Evolutionary conservation across 2,888 invertebrate genomes (phyloP).

Genomic region (Pasiphila rectangulata): DNA sequence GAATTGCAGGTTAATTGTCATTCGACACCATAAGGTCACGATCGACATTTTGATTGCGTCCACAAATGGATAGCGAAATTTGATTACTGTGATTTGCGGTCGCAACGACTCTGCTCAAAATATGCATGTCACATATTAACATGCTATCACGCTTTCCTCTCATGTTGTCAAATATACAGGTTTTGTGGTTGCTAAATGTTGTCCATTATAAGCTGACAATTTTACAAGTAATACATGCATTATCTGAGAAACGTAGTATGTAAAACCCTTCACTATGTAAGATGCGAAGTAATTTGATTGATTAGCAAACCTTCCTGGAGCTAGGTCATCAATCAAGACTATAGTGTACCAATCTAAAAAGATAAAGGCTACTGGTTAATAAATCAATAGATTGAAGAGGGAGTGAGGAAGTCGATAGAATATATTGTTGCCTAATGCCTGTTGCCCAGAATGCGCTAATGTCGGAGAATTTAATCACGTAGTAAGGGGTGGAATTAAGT

Average conservation of each 20-base stretch:
- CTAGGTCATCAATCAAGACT: slow-evolving; percentile 27
- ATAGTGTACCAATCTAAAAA: slow-evolving; percentile 26
- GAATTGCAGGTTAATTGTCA: slow-evolving; percentile 35
- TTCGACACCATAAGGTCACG: slow-evolving; percentile 35
- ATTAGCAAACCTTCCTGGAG: slow-evolving; percentile 20
- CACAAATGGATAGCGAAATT: slow-evolving; percentile 45
- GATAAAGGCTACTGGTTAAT: slow-evolving; percentile 34
- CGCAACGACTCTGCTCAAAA: slow-evolving; percentile 31
- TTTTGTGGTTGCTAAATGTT: not conserved
- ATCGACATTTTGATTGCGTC: slow-evolving; percentile 46
- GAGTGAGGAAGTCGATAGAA: slow-evolving; percentile 52
- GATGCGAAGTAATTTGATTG: slow-evolving; percentile 21
- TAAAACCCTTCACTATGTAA: not conserved
- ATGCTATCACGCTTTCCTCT: slow-evolving; percentile 18
- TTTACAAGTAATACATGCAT: not conserved
- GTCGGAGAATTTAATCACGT: slow-evolving; percentile 62
- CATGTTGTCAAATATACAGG: slow-evolving; percentile 9
- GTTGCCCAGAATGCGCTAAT: slow-evolving; percentile 62
- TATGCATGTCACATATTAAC: slow-evolving; percentile 31
- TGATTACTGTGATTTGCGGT: slow-evolving; percentile 47
- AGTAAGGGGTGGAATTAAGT: slow-evolving; percentile 47
- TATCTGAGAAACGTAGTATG: slow-evolving; percentile 1
- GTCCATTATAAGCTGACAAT: not conserved
- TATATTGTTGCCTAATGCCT: slow-evolving; percentile 61
- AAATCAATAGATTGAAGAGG: slow-evolving; percentile 49